Percentiles rank a stretch among this genome's conserved stretches.
phyloP scores from a whole-genome alignment of 2,113 vertebrate species.

The Burhinus bistriatus region DNA sequence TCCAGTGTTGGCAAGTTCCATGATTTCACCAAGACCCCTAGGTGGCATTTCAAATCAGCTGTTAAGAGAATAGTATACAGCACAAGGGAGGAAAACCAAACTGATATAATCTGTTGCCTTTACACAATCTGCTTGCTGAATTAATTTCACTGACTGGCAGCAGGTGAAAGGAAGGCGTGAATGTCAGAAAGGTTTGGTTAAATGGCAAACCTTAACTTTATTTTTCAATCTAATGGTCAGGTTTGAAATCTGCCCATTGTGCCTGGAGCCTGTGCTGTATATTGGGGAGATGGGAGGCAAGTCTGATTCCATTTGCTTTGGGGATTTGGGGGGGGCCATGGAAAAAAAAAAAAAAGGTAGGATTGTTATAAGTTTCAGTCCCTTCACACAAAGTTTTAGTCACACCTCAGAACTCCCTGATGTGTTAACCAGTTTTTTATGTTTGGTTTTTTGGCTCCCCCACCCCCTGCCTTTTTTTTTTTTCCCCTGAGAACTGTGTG shows the following conservation, averaged over 20 bases:
- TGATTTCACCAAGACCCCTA: not conserved
- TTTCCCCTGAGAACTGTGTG: not conserved
- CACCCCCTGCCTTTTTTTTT: too few species aligned
- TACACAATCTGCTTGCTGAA: not conserved
- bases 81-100: not conserved
- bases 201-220: not conserved
- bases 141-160: not conserved
- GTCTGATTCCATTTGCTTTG: not conserved
- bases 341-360: not conserved
- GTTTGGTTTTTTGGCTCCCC: too few species aligned
- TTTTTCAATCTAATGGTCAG: not conserved
- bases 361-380: not conserved
- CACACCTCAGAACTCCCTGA: not conserved
- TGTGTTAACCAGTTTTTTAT: not conserved
- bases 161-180: not conserved
- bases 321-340: not conserved
- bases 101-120: not conserved
- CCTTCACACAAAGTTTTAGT: not conserved
- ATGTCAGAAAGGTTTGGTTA: not conserved
- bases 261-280: not conserved
- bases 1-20: not conserved
- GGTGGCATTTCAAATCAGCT: not conserved
- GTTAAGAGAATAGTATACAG: not conserved
- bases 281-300: not conserved
- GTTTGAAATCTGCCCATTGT: not conserved